phyloP scores from a whole-genome alignment of 2,797 vertebrate species.

The Periophthalmus magnuspinnatus region DNA sequence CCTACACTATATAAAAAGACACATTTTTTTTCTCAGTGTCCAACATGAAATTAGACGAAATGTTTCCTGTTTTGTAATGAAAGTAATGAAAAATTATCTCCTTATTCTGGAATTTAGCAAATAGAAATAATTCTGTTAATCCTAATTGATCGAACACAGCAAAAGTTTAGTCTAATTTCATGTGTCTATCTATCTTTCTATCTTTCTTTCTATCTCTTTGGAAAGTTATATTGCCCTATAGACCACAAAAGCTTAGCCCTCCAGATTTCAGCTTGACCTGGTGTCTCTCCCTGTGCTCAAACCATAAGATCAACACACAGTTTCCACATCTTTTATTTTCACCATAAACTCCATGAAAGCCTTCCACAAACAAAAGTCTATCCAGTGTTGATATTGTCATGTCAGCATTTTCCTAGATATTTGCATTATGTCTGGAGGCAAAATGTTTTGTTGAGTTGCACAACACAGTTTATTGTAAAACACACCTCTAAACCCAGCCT shows the following conservation, averaged over 20 bases:
- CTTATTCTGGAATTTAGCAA: too few relatives aligned
- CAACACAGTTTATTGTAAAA: constrained; percentile 5
- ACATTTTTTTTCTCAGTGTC: too few relatives aligned
- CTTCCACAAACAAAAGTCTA: not conserved
- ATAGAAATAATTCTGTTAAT: too few relatives aligned
- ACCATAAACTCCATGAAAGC: not conserved
- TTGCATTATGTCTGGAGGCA: constrained; percentile 1
- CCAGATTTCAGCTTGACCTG: not conserved
- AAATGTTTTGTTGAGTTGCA: constrained; percentile 8
- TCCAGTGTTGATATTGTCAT: not conserved
- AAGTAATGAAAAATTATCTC: too few relatives aligned
- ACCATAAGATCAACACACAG: not conserved
- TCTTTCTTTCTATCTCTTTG: not conserved
- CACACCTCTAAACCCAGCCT: constrained; percentile 46
- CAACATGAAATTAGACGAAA: too few relatives aligned
- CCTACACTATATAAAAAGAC: too few relatives aligned
- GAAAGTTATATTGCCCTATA: not conserved
- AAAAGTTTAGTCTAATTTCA: too few relatives aligned
- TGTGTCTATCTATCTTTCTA: not conserved
- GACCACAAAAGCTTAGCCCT: not conserved
- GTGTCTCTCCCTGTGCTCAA: constrained; percentile 3
- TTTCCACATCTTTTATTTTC: not conserved
- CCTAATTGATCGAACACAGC: too few relatives aligned
- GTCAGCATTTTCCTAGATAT: not conserved
- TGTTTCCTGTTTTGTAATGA: too few relatives aligned